These are phyloP conservation scores for Drosophila nigromelanica DNA, from an alignment of 1,140 invertebrate genomes.

Conservation along the genomic window DNA sequence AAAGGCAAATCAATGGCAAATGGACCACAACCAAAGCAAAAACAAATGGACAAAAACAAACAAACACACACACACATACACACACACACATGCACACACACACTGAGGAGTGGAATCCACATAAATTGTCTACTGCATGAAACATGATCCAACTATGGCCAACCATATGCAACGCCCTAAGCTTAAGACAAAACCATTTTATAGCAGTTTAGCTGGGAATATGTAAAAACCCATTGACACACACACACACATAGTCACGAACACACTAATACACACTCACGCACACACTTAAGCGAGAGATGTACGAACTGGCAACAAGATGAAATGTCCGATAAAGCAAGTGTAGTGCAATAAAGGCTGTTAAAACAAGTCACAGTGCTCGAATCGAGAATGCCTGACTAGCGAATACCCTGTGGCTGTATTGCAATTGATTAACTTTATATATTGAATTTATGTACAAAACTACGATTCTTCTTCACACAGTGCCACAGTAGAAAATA, in stretches of 20 bases:
- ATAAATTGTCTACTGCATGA: slow-evolving; percentile 66
- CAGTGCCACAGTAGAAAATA: no score
- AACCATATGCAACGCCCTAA: background rate
- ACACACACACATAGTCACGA: slow-evolving; percentile 1
- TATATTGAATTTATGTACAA: no score
- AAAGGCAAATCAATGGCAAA: slow-evolving; percentile 70
- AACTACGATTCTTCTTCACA: no score
- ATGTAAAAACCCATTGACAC: slow-evolving; percentile 39
- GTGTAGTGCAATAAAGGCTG: slow-evolving; percentile 65
- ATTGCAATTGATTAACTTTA: no score
- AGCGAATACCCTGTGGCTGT: no score
- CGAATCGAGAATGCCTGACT: no score
- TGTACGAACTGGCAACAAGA: slow-evolving; percentile 49
- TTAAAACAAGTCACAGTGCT: slow-evolving; percentile 23
- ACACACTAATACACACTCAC: no score
- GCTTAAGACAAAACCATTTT: slow-evolving; percentile 53
- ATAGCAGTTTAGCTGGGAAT: slow-evolving; percentile 62
- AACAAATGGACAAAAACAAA: slow-evolving; percentile 43
- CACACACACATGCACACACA: slow-evolving; percentile 5
- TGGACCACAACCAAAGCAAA: slow-evolving; percentile 59
- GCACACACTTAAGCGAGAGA: background rate
- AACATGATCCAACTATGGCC: slow-evolving; percentile 62
- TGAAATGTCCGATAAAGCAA: slow-evolving; percentile 65
- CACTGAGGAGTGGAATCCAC: slow-evolving; percentile 15
- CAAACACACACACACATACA: slow-evolving; percentile 5